Base-by-base conservation (phyloP, 2,797 vertebrate genomes). In the Peromyscus nudipes region DNA sequence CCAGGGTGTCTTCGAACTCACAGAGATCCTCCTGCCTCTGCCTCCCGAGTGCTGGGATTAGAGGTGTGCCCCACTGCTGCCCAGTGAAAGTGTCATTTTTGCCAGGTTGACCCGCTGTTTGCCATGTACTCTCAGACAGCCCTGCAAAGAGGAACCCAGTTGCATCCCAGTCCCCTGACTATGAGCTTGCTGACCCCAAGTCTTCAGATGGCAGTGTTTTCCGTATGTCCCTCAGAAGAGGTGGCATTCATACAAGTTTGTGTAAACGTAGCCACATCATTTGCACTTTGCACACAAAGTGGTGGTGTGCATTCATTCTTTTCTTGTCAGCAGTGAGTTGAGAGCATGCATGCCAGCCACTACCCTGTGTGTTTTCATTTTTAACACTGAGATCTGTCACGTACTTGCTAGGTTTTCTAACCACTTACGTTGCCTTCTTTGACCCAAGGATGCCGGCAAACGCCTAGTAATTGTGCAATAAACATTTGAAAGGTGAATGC, bases 51-150 rank as follows among this genome's bases (percentile, higher is more conserved):
- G 14, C 52, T 55, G 52, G 52, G 52, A 55, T 55, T 55, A 55
- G 4, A 55, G 52, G 52, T 55, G 14, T 55, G 52, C 14, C 13
- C 52, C 14, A 16, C 52, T 0, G 14, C 52, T 14, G 14, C 52
- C 52, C 52, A 43, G 31, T 16, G 37, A 73, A 95, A 79, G 52
- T 84, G 75, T 93, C 25, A 40, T n/a, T 91, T 95, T 97, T 94
- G 93, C 84, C 79, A 88, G n/a, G 40, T 75, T n/a, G 57, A 60
- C 73, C 60, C 65, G 13, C 89, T 96, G 34, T 84, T 92, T 97
- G 34, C 77, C 92, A 67, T 90, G 95, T 73, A 34, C 86, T 82
- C 91, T 85, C 31, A 93, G 25, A 37, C 6, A 96, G 13, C 55
- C 73, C 49, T 10, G 71, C 77, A 6, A 40, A 79, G 96, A 92